Evolutionary conservation across 1,140 invertebrate species (phyloP).

Genomic region (Neoseiulus cucumeris): DNA sequence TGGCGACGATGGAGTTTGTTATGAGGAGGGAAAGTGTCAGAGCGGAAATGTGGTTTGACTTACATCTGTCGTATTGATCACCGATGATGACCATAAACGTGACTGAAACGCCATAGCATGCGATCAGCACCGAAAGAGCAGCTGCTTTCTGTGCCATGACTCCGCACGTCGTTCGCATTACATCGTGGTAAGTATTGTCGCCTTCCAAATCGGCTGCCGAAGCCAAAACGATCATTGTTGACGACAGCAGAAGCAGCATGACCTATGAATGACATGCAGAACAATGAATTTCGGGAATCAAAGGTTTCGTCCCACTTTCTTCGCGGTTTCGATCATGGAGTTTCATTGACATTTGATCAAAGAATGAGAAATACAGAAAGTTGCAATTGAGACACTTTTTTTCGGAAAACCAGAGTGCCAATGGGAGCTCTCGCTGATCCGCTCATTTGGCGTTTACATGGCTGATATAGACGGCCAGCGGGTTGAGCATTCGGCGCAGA

Average conservation of each 20-base stretch:
- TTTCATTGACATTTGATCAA: not conserved
- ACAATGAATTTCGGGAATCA: not conserved
- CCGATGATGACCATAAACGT: constrained; percentile 47
- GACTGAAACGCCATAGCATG: constrained; percentile 45
- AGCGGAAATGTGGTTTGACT: constrained; percentile 14
- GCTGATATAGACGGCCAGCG: too few relatives aligned
- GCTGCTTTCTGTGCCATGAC: constrained; percentile 31
- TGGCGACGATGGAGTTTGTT: too few relatives aligned
- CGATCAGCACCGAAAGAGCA: constrained; percentile 36
- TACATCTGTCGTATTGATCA: constrained; percentile 43
- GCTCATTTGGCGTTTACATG: too few relatives aligned
- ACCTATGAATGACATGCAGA: constrained; percentile 26
- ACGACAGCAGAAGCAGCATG: constrained; percentile 37
- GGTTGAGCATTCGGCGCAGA: too few relatives aligned
- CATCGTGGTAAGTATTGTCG: constrained; percentile 26
- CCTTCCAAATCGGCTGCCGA: constrained; percentile 38
- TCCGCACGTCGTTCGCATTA: constrained; percentile 36
- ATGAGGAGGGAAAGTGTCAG: not conserved
- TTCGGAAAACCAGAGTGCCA: not conserved
- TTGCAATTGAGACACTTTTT: not conserved
- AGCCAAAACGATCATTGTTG: constrained; percentile 38
- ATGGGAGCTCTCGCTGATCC: too few relatives aligned
- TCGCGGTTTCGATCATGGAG: not conserved
- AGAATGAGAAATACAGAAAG: constrained; percentile 11
- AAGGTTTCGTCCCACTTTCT: not conserved